Evolutionary conservation across 2,797 vertebrate species (phyloP), one percentile per base, ranked within the genome.

Genomic region (Ctenopoma kingsleyae): DNA sequence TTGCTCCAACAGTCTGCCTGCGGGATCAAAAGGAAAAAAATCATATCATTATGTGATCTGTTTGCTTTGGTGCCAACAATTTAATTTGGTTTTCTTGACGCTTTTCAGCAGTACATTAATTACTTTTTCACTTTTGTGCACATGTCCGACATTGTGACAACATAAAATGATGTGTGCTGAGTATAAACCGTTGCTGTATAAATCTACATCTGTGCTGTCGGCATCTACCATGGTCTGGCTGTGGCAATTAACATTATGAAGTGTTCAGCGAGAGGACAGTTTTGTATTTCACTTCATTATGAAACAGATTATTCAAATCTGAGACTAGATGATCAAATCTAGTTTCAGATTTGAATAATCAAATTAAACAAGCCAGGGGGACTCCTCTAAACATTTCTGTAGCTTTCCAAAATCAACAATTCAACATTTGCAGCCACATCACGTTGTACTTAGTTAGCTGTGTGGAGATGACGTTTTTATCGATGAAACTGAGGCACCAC

Each of bases 1-100:
- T 99, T 16, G 95, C 91, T 1, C 94, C 94, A 1, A 95, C 50
- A 0, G 87, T 80, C 44, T 97, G 97, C 84, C 98, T 99, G 93
- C 0, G 38, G 49, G 55, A 61, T n/a, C 0, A 2, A 58, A 11
- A 62, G 9, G 11, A 73, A 6, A 25, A 51, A 66, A 66, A 52
- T 8, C 9, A 27, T 11, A 12, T 59, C 11, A 48, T 0, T 10
- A 20, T 46, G 50, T 50, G 25, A 51, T 47, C 32, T 19, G 23
- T 27, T 55, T 48, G 16, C 2, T 40, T 17, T 27, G 8, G 49
- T 8, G 1, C 38, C 38, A 32, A 20, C 36, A 15, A n/a, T 57
- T 22, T 25, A 1, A 8, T n/a, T 38, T 32, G 1, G 16, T 44
- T 67, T 60, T 54, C 23, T 22, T 55, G 4, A 53, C 64, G 49